Evolutionary conservation across 2,797 vertebrate species (phyloP).

Genomic region (Schizopygopsis pylzovi): DNA sequence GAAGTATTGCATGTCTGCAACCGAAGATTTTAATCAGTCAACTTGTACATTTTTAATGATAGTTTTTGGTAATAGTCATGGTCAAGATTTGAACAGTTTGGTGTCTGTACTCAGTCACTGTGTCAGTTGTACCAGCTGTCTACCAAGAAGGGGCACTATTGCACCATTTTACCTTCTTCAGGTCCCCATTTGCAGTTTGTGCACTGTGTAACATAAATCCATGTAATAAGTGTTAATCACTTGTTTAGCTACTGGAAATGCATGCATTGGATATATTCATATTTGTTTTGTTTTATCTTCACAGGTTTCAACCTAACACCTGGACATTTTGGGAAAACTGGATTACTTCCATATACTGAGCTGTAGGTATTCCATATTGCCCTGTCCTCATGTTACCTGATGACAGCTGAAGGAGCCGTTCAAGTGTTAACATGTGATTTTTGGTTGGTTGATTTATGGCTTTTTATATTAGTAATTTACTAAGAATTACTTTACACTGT

Average conservation of each 20-base stretch:
- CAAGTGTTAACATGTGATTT: background rate
- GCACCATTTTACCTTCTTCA: slow-evolving; percentile 42
- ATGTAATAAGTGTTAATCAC: background rate
- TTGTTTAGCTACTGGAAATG: background rate
- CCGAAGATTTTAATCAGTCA: background rate
- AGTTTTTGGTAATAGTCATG: background rate
- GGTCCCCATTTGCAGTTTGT: slow-evolving; percentile 10
- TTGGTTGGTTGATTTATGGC: background rate
- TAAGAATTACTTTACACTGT: slow-evolving; percentile 6
- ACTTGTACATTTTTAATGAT: background rate
- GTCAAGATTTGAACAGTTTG: slow-evolving; percentile 39
- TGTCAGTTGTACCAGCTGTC: slow-evolving; percentile 70
- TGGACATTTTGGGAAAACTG: background rate
- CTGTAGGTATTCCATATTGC: slow-evolving; percentile 37
- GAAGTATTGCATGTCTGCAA: slow-evolving; percentile 6
- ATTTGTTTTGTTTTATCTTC: slow-evolving; percentile 11
- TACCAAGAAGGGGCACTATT: slow-evolving; percentile 71
- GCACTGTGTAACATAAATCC: background rate
- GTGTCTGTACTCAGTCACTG: slow-evolving; percentile 39
- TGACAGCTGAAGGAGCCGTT: slow-evolving; percentile 2
- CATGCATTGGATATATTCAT: slow-evolving; percentile 1
- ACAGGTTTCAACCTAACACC: slow-evolving; percentile 24
- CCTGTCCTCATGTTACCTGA: slow-evolving; percentile 52
- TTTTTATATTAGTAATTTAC: background rate
- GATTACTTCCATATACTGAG: background rate